phyloP scores from a whole-genome alignment of 2,888 invertebrate genomes.

The Lepidochrysops patricia region DNA sequence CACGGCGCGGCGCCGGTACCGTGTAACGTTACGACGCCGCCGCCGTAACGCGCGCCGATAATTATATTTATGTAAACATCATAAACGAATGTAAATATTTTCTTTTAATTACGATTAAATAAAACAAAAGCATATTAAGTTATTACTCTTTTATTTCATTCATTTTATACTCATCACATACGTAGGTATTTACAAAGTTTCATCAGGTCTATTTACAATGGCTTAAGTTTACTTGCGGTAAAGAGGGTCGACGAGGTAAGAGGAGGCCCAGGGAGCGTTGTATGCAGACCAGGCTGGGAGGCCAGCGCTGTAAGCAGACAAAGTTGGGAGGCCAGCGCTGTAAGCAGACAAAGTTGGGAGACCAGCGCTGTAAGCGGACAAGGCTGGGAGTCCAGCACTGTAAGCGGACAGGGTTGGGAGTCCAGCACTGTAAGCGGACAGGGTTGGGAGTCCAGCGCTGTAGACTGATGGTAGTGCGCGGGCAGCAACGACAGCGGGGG shows the following conservation, averaged over 20 bases:
- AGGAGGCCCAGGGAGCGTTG: constrained; percentile 6
- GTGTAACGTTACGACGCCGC: too few relatives aligned
- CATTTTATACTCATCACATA: not conserved
- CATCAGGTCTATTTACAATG: not conserved
- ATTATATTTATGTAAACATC: too few relatives aligned
- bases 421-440: constrained; percentile 21
- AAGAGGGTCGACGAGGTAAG: constrained; percentile 14
- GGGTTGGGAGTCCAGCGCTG: constrained; percentile 23
- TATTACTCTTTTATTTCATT: not conserved
- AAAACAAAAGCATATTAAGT: not conserved
- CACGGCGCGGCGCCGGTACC: too few relatives aligned
- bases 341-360: not conserved
- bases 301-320: constrained; percentile 20
- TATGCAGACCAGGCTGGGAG: constrained; percentile 21
- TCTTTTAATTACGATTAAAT: not conserved
- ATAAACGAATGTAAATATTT: too few relatives aligned
- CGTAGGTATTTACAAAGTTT: not conserved
- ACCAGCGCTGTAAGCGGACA: not conserved
- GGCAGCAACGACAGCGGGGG: constrained; percentile 21
- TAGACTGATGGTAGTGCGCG: constrained; percentile 22
- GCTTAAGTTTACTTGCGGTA: not conserved
- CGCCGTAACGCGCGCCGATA: too few relatives aligned
- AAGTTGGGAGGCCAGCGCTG: not conserved
- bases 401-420: constrained; percentile 21
- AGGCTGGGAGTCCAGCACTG: not conserved